Base-by-base conservation (phyloP, 1,140 invertebrate species). In the Anoplophora glabripennis region DNA sequence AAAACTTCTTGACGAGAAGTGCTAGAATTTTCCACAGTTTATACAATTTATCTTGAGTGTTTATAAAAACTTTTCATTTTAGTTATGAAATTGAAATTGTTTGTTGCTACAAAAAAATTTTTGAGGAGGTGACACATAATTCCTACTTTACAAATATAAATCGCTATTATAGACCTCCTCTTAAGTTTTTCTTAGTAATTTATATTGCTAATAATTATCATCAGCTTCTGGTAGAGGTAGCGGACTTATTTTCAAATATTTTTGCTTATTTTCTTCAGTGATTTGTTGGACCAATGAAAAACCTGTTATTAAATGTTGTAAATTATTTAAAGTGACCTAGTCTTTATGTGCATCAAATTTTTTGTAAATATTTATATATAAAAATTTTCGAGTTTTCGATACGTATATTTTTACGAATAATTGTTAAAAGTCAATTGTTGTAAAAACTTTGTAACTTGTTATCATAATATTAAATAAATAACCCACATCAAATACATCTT, bases 231-330 rank as follows among this genome's bases (percentile, higher is more conserved):
- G 21, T 28, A 28, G 21, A 28, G 59, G 47, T 61, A 56, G 53
- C 54, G 57, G 44, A 66, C 11, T 41, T 46, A 12, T 58, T 59
- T 42, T 36, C 14, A 33, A 46, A 40, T 46, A 18, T 57, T 37
- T 57, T 57, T 59, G 47, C 51, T 61, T 61, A 35, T 47, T 55
- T 54, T 51, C 36, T 61, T 64, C 36, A 66, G 66, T 67, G 65
- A 67, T 69, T 69, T 63, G 55, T 69, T 69, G 67, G 67, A 69
- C 67, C 67, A 69, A 69, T 67, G 65, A 67, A 57, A 45, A 59
- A 57, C 44, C 42, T 63, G 35, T 63, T 62, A 61, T 55, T 49
- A 62, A 41, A 57, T 59, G 57, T 65, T 65, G 58, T 63, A 65
- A 57, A 64, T 17, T 17, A 15, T 59, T 62, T 58, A 53, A 64